A percentile compares a stretch with the other conserved stretches of the same genome.
Evolutionary conservation across 2,797 vertebrate genomes (phyloP).

Genomic region (Mormyrus proboscirostris): DNA sequence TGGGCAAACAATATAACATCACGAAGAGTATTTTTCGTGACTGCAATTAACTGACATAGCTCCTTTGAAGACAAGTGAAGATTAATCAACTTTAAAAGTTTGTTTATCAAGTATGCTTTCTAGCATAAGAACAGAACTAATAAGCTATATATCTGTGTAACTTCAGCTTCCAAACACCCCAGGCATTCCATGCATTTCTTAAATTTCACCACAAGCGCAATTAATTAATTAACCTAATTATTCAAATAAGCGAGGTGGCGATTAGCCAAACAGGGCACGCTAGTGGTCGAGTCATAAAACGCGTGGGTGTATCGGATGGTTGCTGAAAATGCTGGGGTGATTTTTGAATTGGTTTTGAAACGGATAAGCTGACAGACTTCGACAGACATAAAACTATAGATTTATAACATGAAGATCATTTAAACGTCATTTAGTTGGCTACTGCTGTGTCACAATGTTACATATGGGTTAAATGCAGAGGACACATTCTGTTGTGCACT

Average conservation of each 20-base stretch:
- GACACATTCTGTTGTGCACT: not conserved
- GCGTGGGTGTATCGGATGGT: not conserved
- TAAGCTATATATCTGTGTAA: not conserved
- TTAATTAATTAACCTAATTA: not conserved
- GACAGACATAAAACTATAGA: not conserved
- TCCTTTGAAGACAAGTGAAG: not conserved
- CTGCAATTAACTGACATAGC: not conserved
- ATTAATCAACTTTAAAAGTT: not conserved
- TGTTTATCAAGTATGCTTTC: not conserved
- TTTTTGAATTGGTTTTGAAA: not conserved
- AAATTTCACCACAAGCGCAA: not conserved
- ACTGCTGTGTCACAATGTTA: not conserved
- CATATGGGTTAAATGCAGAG: not conserved
- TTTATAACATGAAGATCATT: not conserved
- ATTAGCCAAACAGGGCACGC: not conserved
- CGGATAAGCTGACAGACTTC: not conserved
- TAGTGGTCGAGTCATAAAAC: not conserved
- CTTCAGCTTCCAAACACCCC: not conserved
- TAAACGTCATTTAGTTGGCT: not conserved
- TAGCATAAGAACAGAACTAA: not conserved
- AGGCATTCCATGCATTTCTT: not conserved
- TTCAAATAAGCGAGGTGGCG: not conserved
- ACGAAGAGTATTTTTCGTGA: not conserved
- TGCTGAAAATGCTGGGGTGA: not conserved
- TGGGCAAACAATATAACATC: not conserved